Evolutionary conservation across 2,888 invertebrate species (phyloP), one percentile per base, ranked within the genome.

Genomic region (Drosophila longiperda): DNA sequence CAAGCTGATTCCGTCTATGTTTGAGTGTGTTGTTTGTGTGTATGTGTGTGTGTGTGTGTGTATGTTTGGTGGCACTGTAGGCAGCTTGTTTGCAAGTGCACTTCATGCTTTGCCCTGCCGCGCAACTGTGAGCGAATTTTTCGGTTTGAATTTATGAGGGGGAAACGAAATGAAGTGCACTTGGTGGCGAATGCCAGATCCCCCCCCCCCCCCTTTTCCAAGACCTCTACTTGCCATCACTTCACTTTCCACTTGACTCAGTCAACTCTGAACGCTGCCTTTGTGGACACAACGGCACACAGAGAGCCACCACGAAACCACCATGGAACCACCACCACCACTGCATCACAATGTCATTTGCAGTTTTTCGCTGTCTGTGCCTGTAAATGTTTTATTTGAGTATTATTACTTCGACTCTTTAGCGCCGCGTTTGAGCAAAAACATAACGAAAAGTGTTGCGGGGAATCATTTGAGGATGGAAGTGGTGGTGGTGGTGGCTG

Each of bases 361-460:
- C 84, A 84, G 84, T 84, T 83, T 84, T 84, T 83, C 89, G 71
- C 75, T 73, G 83, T 83, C 83, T 88, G 86, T 48, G 88, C 83
- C 84, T 84, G 84, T 84, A 84, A 84, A 84, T 84, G 84, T 84
- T 84, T 84, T 84, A 84, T 84, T 84, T 84, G 86, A 84, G 88
- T 88, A 84, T 84, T 84, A 84, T 88, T 88, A 88, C 88, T 86
- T 83, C 73, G 78, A 84, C 81, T 83, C 86, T 84, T 86, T 83
- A 86, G 74, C 83, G 48, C 68, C 74, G 68, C 75, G 63, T 67
- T 74, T 74, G 40, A 65, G 66, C 58, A 60, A 53, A 55, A 67
- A 65, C 59, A 62, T 67, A 65, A 57, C 42, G 26, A 59, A 53
- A 45, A 66, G 50, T 45, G 66, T 66, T 49, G 12, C 49, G 12